A percentile compares a stretch with the other conserved stretches of the same genome.
phyloP scores from a whole-genome alignment of 1,140 invertebrate species.

The Arctopsyche grandis region DNA sequence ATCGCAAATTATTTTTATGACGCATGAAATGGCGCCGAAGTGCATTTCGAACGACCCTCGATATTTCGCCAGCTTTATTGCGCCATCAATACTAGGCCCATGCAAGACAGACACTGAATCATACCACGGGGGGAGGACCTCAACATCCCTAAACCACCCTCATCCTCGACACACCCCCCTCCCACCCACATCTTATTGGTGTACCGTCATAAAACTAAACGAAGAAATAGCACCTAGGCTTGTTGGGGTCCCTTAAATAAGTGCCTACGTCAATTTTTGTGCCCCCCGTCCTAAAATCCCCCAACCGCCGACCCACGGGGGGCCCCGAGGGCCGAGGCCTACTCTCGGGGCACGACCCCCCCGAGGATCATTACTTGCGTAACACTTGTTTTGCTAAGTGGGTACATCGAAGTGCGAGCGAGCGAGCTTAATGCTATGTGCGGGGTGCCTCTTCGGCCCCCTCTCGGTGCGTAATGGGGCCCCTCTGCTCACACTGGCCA shows the following conservation, averaged over 20 bases:
- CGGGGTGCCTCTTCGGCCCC: neutral
- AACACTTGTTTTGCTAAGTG: conserved; percentile 55
- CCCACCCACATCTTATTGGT: conserved; percentile 3
- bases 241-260: conserved; percentile 46
- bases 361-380: conserved; percentile 52
- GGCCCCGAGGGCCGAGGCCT: conserved; percentile 7
- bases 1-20: no score
- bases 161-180: neutral
- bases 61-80: conserved; percentile 19
- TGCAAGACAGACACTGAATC: conserved; percentile 33
- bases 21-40: neutral
- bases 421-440: neutral
- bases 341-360: conserved; percentile 34
- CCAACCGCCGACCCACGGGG: neutral
- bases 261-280: conserved; percentile 51
- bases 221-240: conserved; percentile 52
- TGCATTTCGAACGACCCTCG: conserved; percentile 9
- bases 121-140: neutral
- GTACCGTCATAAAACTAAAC: conserved; percentile 55
- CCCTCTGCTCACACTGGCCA: neutral
- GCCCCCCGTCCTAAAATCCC: neutral
- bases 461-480: neutral
- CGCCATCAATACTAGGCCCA: neutral
- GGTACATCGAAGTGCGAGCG: conserved; percentile 35
- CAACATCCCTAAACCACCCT: conserved; percentile 42